A percentile compares a stretch with the other conserved stretches of the same genome.
phyloP scores from a whole-genome alignment of 2,113 vertebrate species.

The Chroicocephalus ridibundus region DNA sequence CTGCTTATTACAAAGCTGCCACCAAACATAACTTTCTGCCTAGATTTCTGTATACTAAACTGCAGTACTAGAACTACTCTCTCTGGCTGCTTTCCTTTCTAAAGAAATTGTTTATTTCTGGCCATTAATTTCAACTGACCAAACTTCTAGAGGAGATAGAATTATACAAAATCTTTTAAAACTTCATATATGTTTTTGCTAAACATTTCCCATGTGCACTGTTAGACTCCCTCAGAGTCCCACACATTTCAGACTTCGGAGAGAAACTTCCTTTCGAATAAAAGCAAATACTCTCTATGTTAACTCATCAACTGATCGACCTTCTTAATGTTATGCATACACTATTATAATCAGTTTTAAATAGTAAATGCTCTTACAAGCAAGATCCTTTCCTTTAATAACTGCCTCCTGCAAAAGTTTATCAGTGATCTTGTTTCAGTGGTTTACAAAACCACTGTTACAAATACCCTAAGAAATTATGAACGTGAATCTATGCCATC shows the following conservation, averaged over 20 bases:
- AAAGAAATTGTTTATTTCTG: background rate
- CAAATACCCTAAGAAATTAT: background rate
- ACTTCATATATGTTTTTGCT: background rate
- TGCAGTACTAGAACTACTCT: background rate
- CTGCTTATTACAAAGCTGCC: background rate
- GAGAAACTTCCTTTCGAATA: background rate
- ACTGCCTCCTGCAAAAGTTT: background rate
- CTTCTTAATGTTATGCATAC: background rate
- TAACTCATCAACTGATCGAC: background rate
- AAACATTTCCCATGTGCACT: background rate
- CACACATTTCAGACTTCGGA: background rate
- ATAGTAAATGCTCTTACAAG: background rate
- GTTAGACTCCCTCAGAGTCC: background rate
- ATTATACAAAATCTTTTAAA: background rate
- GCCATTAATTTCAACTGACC: background rate
- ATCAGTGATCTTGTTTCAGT: background rate
- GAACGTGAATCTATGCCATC: background rate
- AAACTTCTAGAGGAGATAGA: background rate
- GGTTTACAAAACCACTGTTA: background rate
- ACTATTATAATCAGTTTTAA: background rate
- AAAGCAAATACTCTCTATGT: background rate
- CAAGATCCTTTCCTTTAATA: background rate
- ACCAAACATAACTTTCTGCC: background rate
- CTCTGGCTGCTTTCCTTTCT: background rate
- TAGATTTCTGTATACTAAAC: background rate